These are phyloP conservation scores for Hypolimnas misippus DNA, from an alignment of 2,888 invertebrate species.

Conservation along the genomic window DNA sequence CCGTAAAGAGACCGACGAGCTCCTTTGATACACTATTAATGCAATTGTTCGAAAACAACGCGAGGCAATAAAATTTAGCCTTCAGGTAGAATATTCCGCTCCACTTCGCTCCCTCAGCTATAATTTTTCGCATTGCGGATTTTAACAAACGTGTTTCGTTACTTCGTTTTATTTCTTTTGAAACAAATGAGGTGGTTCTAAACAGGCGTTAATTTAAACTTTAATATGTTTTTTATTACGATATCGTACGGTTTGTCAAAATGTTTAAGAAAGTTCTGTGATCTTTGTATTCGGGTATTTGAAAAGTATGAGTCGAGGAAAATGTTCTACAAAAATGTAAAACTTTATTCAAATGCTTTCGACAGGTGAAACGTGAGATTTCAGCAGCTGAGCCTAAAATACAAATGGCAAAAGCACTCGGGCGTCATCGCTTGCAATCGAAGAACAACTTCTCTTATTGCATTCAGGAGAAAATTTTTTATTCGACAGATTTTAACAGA, in stretches of 20 bases:
- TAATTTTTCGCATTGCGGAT: slow-evolving; percentile 83
- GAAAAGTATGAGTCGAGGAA: slow-evolving; percentile 20
- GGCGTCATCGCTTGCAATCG: slow-evolving; percentile 52
- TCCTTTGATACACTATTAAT: slow-evolving; percentile 81
- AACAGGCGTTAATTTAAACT: slow-evolving; percentile 33
- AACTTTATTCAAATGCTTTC: slow-evolving; percentile 49
- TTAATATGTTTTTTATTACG: slow-evolving; percentile 17
- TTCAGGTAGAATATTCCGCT: slow-evolving; percentile 76
- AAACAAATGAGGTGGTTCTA: slow-evolving; percentile 41
- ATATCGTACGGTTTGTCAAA: not conserved
- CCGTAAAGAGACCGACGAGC: slow-evolving; percentile 74
- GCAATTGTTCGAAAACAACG: slow-evolving; percentile 82
- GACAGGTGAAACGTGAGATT: slow-evolving; percentile 56
- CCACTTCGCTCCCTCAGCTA: slow-evolving; percentile 70
- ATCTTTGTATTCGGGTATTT: no score
- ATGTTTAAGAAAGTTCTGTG: not conserved
- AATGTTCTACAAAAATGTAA: slow-evolving; percentile 37
- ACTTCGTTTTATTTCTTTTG: slow-evolving; percentile 47
- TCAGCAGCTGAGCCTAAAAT: slow-evolving; percentile 50
- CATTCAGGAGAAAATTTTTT: slow-evolving; percentile 30
- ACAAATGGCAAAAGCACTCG: slow-evolving; percentile 61
- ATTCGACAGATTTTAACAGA: slow-evolving; percentile 29
- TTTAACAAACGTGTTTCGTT: slow-evolving; percentile 54
- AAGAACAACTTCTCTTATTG: slow-evolving; percentile 39
- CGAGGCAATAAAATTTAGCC: slow-evolving; percentile 77